Conservation (phyloP, 2,113 vertebrate species). For the Patagioenas fasciata region DNA sequence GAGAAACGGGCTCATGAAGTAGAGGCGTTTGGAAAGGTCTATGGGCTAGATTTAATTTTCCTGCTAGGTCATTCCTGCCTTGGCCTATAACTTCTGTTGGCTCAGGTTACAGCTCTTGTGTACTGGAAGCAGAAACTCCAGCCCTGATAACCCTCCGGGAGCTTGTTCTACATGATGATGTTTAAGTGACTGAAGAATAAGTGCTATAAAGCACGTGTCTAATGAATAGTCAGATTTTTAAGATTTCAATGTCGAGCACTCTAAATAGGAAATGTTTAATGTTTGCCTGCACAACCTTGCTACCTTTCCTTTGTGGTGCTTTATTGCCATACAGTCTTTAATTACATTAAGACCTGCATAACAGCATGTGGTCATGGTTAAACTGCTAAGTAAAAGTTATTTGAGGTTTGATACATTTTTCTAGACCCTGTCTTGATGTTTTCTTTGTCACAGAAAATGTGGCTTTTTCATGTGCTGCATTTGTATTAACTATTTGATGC, state of each 20-base stretch:
- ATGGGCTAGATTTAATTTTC: slow-evolving; percentile 19
- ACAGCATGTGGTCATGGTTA: not conserved
- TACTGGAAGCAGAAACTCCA: not conserved
- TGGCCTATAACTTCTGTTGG: slow-evolving; percentile 9
- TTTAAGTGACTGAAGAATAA: slow-evolving; percentile 9
- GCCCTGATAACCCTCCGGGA: not conserved
- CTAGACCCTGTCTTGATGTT: not conserved
- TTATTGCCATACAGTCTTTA: not conserved
- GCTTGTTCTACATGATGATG: not conserved
- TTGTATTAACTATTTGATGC: not conserved
- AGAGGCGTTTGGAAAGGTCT: slow-evolving; percentile 26
- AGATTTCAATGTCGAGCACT: not conserved
- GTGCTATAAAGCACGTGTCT: not conserved
- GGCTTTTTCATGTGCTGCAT: not conserved
- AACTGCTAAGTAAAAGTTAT: not conserved
- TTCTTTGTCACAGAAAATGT: not conserved
- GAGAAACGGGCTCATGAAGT: not conserved
- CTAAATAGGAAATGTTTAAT: not conserved
- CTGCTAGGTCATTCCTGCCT: slow-evolving; percentile 57
- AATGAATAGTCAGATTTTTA: not conserved
- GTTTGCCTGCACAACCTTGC: not conserved
- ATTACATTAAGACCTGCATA: not conserved
- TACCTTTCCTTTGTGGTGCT: not conserved
- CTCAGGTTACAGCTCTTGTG: slow-evolving; percentile 40
- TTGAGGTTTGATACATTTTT: not conserved